A percentile compares a stretch with the other conserved stretches of the same genome.
Conservation (phyloP, 2,113 vertebrate genomes). For the Scopus umbretta region DNA sequence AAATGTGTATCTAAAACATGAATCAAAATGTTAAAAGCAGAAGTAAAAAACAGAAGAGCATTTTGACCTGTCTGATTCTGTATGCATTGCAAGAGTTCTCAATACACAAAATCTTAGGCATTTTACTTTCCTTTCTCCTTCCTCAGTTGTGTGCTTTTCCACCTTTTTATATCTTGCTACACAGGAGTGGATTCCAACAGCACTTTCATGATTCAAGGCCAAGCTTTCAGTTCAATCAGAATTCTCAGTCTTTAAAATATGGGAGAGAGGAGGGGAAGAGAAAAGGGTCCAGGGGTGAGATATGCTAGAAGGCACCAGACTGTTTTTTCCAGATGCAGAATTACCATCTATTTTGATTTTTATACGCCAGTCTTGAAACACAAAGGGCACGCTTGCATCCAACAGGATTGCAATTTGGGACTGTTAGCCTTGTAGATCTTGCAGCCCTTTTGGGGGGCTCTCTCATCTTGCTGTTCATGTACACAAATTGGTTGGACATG, state of each 20-base stretch:
- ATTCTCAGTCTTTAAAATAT: neutral
- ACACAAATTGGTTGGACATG: fast-evolving
- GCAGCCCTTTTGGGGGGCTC: neutral
- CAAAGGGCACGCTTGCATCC: neutral
- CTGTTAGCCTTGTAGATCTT: neutral
- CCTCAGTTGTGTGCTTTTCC: neutral
- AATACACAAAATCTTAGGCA: neutral
- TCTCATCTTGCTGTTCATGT: neutral
- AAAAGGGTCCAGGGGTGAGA: neutral
- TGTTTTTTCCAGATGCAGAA: neutral
- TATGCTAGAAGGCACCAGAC: neutral
- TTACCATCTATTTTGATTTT: neutral
- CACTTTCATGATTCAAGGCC: neutral
- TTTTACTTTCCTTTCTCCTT: neutral
- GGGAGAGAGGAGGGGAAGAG: neutral
- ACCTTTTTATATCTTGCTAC: neutral
- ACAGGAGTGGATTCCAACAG: neutral
- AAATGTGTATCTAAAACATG: neutral
- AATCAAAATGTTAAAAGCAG: neutral
- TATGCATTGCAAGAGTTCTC: neutral
- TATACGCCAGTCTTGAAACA: neutral
- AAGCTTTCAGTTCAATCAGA: neutral
- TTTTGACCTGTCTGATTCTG: neutral
- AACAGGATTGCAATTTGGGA: neutral
- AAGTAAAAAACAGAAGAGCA: neutral